A percentile compares a stretch with the other conserved stretches of the same genome.
phyloP scores from a whole-genome alignment of 1,140 invertebrate species.

The Melanaphis sacchari region DNA sequence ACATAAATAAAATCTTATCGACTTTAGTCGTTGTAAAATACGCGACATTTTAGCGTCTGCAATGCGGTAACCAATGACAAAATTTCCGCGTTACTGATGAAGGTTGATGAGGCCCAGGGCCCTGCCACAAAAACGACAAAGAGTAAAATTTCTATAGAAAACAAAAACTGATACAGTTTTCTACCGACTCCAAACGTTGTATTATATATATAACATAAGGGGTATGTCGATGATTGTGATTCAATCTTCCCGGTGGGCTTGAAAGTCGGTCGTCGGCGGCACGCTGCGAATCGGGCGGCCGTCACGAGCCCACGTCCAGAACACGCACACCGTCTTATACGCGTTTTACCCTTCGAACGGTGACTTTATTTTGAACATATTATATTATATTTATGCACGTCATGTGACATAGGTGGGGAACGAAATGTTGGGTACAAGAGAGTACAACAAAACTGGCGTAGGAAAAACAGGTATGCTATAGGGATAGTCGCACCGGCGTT shows the following conservation, averaged over 20 bases:
- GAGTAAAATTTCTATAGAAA: background rate
- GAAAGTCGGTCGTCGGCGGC: background rate
- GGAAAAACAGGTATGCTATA: background rate
- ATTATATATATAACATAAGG: background rate
- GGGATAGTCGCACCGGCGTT: background rate
- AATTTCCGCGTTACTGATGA: background rate
- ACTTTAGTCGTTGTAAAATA: background rate
- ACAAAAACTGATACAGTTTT: too few relatives aligned
- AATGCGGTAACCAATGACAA: background rate
- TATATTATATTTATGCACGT: background rate
- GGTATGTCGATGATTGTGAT: background rate
- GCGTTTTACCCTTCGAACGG: background rate
- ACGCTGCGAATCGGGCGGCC: background rate
- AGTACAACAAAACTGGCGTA: background rate
- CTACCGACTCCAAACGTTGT: background rate
- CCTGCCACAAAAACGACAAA: background rate
- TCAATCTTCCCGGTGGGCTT: background rate
- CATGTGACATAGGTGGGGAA: too few relatives aligned
- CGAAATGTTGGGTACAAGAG: background rate
- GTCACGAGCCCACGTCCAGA: conserved; percentile 4
- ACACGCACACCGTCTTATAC: background rate
- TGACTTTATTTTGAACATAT: background rate
- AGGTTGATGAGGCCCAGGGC: background rate
- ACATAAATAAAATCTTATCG: background rate
- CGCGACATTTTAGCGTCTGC: background rate